Percentiles rank a stretch among this genome's conserved stretches.
These are phyloP conservation scores for Acromyrmex heyeri DNA, from an alignment of 1,140 invertebrate species.

Conservation along the genomic window DNA sequence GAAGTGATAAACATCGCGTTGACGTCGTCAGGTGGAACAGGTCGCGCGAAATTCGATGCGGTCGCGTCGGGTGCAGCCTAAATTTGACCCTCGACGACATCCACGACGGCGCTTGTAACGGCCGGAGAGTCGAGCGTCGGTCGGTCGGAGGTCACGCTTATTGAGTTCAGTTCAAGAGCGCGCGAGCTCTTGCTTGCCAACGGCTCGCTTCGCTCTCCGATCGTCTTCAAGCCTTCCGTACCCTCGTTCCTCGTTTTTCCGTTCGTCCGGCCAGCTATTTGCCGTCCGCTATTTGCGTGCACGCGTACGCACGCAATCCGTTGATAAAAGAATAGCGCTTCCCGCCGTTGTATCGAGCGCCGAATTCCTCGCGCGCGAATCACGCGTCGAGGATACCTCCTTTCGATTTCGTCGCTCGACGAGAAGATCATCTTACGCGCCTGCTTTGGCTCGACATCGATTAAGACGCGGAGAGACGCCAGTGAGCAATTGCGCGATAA, in stretches of 20 bases:
- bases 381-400: slow-evolving; percentile 31
- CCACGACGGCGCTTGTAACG: slow-evolving; percentile 80
- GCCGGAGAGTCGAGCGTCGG: slow-evolving; percentile 41
- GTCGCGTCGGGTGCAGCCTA: slow-evolving; percentile 74
- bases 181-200: slow-evolving; percentile 66
- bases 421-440: slow-evolving; percentile 58
- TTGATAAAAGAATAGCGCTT: slow-evolving; percentile 29
- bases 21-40: slow-evolving; percentile 31
- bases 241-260: slow-evolving; percentile 37
- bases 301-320: slow-evolving; percentile 3
- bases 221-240: slow-evolving; percentile 31
- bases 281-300: slow-evolving; percentile 71
- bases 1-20: slow-evolving; percentile 5
- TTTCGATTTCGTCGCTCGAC: slow-evolving; percentile 12
- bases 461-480: background rate
- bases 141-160: slow-evolving; percentile 82
- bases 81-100: slow-evolving; percentile 83
- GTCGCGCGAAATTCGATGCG: slow-evolving; percentile 60
- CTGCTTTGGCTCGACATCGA: slow-evolving; percentile 49
- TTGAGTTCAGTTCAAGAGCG: slow-evolving; percentile 81
- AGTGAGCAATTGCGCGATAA: slow-evolving; percentile 18
- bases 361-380: slow-evolving; percentile 46
- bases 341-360: slow-evolving; percentile 5
- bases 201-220: slow-evolving; percentile 38
- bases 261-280: slow-evolving; percentile 22